Percentiles rank a stretch among this genome's conserved stretches.
These are phyloP conservation scores for Drosophila greeni DNA, from an alignment of 2,888 invertebrate genomes.

Conservation along the genomic window DNA sequence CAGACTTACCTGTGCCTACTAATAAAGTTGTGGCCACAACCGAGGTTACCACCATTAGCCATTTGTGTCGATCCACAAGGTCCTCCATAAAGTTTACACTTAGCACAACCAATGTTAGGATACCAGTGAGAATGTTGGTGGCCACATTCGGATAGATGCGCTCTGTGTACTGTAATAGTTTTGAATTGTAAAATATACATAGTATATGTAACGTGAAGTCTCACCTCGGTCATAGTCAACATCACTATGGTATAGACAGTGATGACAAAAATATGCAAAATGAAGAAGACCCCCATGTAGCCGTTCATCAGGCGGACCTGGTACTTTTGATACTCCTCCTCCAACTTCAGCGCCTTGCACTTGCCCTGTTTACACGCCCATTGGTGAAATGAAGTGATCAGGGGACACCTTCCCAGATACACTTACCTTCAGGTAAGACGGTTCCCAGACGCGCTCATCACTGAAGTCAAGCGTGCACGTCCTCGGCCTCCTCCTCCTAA, in stretches of 20 bases:
- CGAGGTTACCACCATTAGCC: constrained; percentile 36
- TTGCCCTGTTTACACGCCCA: constrained; percentile 19
- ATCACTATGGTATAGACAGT: constrained; percentile 1
- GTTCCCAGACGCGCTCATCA: constrained; percentile 18
- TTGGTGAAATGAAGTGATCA: not conserved
- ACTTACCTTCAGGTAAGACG: constrained; percentile 5
- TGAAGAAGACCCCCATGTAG: constrained; percentile 32
- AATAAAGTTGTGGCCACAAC: not conserved
- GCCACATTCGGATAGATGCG: not conserved
- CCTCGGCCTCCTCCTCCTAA: not conserved
- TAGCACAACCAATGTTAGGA: constrained; percentile 2
- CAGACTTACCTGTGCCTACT: constrained; percentile 15
- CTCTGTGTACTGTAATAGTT: not conserved
- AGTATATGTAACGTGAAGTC: too few relatives aligned
- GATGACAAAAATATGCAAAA: constrained; percentile 28
- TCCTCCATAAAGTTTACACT: constrained; percentile 36
- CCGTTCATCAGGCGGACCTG: constrained; percentile 40
- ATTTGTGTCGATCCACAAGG: not conserved
- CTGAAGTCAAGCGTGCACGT: not conserved
- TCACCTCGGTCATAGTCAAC: constrained; percentile 26
- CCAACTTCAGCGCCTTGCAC: constrained; percentile 46
- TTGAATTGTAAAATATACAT: not conserved
- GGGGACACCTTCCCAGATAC: accelerated
- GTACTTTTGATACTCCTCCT: constrained; percentile 44
- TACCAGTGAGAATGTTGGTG: accelerated